Conservation (phyloP, 1,140 invertebrate species). For the Trachymyrmex septentrionalis region DNA sequence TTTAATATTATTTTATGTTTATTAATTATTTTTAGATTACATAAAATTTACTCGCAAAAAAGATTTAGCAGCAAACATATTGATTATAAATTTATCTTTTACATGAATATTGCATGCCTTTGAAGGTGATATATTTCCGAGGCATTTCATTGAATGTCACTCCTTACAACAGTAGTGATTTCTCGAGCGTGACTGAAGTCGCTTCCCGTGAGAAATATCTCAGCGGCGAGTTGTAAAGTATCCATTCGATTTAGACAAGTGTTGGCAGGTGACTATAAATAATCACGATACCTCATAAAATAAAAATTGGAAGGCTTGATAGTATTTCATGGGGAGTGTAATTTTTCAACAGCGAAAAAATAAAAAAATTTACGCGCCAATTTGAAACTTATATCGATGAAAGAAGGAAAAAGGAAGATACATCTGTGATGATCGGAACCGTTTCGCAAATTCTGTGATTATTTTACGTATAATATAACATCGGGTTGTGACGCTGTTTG, state of each 20-base stretch:
- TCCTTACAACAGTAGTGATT: slow-evolving; percentile 7
- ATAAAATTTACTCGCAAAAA: background rate
- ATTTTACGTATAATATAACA: slow-evolving; percentile 28
- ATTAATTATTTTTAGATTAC: background rate
- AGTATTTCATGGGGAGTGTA: slow-evolving; percentile 15
- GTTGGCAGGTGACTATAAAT: slow-evolving; percentile 22
- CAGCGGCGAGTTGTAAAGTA: slow-evolving; percentile 32
- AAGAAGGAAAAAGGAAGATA: background rate
- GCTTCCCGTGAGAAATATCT: slow-evolving; percentile 36
- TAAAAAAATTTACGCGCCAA: slow-evolving; percentile 16
- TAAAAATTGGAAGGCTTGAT: slow-evolving; percentile 10
- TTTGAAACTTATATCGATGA: background rate
- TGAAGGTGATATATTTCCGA: slow-evolving; percentile 46
- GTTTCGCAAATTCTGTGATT: slow-evolving; percentile 16
- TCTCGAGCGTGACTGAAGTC: background rate
- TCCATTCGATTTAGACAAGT: slow-evolving; percentile 24
- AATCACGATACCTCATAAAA: slow-evolving; percentile 17
- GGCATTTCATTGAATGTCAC: slow-evolving; percentile 20
- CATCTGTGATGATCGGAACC: background rate
- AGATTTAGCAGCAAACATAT: background rate
- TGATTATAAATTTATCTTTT: slow-evolving; percentile 16
- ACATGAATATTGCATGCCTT: slow-evolving; percentile 19
- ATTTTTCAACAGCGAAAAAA: slow-evolving; percentile 14
- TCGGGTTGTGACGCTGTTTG: background rate
- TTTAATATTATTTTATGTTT: background rate